Conservation (phyloP, 2,888 invertebrate species). For the Bibio marci region DNA sequence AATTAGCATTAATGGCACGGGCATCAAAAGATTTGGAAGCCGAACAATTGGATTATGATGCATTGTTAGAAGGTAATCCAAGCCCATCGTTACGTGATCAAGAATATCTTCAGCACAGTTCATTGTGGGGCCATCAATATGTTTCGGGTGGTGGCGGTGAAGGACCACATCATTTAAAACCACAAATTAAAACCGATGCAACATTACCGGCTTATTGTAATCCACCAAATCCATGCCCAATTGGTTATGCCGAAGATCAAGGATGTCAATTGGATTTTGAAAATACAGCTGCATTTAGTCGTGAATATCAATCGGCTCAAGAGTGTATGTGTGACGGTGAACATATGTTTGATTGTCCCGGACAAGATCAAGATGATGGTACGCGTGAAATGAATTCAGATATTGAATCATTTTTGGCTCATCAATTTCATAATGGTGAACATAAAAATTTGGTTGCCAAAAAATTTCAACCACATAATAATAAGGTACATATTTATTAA, state of each 20-base stretch:
- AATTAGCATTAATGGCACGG: conserved; percentile 31
- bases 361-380: conserved; percentile 17
- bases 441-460: conserved; percentile 61
- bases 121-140: conserved; percentile 57
- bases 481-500: conserved; percentile 10
- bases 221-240: conserved; percentile 97
- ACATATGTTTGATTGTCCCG: conserved; percentile 89
- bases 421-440: conserved; percentile 33
- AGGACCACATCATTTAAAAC: conserved; percentile 23
- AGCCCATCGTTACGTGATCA: conserved; percentile 72
- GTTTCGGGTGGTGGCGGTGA: conserved; percentile 65
- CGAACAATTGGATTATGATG: conserved; percentile 55
- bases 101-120: conserved; percentile 69
- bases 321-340: conserved; percentile 97
- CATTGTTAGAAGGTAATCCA: conserved; percentile 46
- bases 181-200: conserved; percentile 75
- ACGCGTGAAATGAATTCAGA: conserved; percentile 31
- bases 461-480: conserved; percentile 47
- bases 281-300: conserved; percentile 88
- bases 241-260: conserved; percentile 73
- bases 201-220: conserved; percentile 95
- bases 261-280: conserved; percentile 84
- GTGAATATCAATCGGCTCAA: conserved; percentile 79
- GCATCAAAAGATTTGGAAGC: conserved; percentile 39
- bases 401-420: conserved; percentile 46